Evolutionary conservation across 2,888 invertebrate genomes (phyloP).

Genomic region (Drosophila yooni): DNA sequence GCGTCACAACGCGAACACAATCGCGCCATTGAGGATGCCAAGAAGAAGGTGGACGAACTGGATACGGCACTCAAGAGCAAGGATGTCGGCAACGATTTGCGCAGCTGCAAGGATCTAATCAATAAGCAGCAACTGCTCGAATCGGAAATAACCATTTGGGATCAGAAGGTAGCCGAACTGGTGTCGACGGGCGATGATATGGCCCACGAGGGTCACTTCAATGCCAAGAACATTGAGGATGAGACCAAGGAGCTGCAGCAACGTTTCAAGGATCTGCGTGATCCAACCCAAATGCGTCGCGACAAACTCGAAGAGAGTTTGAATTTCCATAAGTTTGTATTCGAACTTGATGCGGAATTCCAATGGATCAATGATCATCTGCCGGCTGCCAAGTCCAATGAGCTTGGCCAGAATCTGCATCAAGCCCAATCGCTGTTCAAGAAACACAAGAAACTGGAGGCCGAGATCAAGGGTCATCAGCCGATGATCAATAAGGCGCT

Average conservation of each 20-base stretch:
- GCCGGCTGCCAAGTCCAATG: constrained; percentile 91
- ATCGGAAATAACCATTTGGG: constrained; percentile 93
- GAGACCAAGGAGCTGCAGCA: constrained; percentile 91
- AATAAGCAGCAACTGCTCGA: constrained; percentile 96
- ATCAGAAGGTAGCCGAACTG: constrained; percentile 91
- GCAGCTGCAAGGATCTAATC: constrained; percentile 95
- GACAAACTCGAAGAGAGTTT: constrained; percentile 93
- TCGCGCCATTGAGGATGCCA: constrained; percentile 94
- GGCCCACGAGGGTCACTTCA: constrained; percentile 97
- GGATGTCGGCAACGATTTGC: constrained; percentile 94
- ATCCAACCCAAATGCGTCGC: constrained; percentile 90
- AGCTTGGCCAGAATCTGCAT: constrained; percentile 93
- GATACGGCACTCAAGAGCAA: constrained; percentile 91
- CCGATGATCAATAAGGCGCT: constrained; percentile 93
- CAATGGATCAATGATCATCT: constrained; percentile 97
- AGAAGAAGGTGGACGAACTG: constrained; percentile 93
- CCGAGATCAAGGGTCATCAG: constrained; percentile 94
- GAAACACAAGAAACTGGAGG: constrained; percentile 96
- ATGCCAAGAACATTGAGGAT: constrained; percentile 93
- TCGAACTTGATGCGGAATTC: constrained; percentile 95
- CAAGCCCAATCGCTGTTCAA: constrained; percentile 96
- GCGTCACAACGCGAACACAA: constrained; percentile 92
- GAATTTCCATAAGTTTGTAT: constrained; percentile 94
- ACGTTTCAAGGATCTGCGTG: constrained; percentile 89
- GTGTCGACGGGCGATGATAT: constrained; percentile 94